phyloP scores from a whole-genome alignment of 2,888 invertebrate species.

The Sminthurinus aureus region DNA sequence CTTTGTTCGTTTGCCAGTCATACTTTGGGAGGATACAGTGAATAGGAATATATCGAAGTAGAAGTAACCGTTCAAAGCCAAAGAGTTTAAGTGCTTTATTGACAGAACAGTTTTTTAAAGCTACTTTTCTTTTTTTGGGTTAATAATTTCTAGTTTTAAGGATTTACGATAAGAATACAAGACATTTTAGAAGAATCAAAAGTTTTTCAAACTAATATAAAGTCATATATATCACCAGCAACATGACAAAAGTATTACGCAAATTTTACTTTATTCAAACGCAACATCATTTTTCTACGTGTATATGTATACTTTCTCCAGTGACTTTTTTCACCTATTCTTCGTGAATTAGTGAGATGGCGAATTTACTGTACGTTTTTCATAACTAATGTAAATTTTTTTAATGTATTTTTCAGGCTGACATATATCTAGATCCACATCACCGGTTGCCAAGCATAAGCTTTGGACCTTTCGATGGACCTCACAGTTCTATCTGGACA shows the following conservation, averaged over 20 bases:
- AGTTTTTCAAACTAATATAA: neutral
- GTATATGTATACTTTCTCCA: neutral
- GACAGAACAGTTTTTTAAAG: too few species aligned
- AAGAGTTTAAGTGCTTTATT: too few species aligned
- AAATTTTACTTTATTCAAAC: neutral
- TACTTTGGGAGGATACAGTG: too few species aligned
- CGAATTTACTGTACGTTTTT: too few species aligned
- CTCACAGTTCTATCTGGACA: neutral
- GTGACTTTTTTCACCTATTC: neutral
- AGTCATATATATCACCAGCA: neutral
- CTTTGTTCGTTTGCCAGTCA: neutral
- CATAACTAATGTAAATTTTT: neutral
- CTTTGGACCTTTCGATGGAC: neutral
- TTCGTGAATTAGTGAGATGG: too few species aligned
- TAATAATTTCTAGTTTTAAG: too few species aligned
- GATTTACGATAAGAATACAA: too few species aligned
- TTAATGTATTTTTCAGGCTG: neutral
- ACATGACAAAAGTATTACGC: neutral
- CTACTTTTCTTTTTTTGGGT: too few species aligned
- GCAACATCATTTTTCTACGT: too few species aligned
- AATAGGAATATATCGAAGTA: too few species aligned
- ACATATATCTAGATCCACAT: slow-evolving; percentile 1
- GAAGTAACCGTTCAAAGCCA: too few species aligned
- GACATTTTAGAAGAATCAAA: too few species aligned
- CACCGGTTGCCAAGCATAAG: neutral